Percentiles rank a stretch among this genome's conserved stretches.
phyloP scores from a whole-genome alignment of 2,888 invertebrate genomes.

The Diarsia dahlii region DNA sequence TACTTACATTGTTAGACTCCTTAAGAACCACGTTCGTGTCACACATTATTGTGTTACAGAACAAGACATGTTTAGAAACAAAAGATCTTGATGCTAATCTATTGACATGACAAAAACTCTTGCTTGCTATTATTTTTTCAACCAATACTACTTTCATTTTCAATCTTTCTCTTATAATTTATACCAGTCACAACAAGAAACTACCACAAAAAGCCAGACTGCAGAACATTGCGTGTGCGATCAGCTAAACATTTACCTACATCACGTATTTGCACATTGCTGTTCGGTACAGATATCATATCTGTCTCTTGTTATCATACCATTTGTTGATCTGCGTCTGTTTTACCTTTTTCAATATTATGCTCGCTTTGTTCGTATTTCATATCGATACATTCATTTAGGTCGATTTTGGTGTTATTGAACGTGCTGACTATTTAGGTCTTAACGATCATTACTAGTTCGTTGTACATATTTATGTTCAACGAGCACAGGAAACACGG shows the following conservation, averaged over 20 bases:
- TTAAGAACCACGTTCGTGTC: not conserved
- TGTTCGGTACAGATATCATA: constrained; percentile 68
- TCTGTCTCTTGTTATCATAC: constrained; percentile 73
- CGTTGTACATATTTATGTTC: constrained; percentile 36
- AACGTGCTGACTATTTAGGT: constrained; percentile 44
- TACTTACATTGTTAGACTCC: not conserved
- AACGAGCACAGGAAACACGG: constrained; percentile 32
- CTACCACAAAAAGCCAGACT: constrained; percentile 41
- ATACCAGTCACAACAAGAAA: constrained; percentile 35
- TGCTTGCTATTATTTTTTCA: constrained; percentile 3
- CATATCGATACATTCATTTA: constrained; percentile 31
- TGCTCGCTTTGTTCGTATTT: constrained; percentile 62
- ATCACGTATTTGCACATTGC: constrained; percentile 69
- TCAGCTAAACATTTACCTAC: constrained; percentile 50
- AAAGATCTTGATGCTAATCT: not conserved
- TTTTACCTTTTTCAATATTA: constrained; percentile 67
- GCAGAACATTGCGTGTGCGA: constrained; percentile 43
- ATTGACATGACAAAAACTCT: not conserved
- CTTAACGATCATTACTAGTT: constrained; percentile 26
- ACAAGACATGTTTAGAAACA: not conserved
- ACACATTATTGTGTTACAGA: not conserved
- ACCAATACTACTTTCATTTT: constrained; percentile 37
- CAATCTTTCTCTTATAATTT: constrained; percentile 30
- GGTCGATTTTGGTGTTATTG: constrained; percentile 56
- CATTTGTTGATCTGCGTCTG: constrained; percentile 74